Conservation (phyloP, 2,888 invertebrate species). For the Tyria jacobaeae region DNA sequence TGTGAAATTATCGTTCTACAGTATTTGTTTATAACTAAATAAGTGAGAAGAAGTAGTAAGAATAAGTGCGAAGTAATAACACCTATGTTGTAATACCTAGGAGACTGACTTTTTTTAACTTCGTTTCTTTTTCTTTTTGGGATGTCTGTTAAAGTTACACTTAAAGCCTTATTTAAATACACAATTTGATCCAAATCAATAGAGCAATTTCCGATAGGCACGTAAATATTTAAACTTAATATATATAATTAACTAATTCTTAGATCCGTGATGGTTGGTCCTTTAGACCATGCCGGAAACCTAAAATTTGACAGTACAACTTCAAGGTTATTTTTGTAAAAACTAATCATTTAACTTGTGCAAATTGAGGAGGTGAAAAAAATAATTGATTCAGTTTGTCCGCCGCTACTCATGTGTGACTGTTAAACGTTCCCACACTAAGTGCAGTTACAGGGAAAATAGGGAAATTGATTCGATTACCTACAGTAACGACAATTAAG, state of each 20-base stretch:
- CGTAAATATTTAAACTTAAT: no score
- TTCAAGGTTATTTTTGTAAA: constrained; percentile 71
- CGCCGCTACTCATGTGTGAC: constrained; percentile 67
- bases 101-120: no score
- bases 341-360: constrained; percentile 65
- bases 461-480: background rate
- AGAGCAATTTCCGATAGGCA: no score
- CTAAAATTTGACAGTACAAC: constrained; percentile 55
- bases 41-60: no score
- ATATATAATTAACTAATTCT: constrained; percentile 3
- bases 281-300: constrained; percentile 62
- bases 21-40: background rate
- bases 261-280: constrained; percentile 2
- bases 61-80: background rate
- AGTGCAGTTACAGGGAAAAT: constrained; percentile 25
- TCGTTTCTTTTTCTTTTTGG: no score
- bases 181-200: no score
- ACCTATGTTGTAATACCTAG: no score
- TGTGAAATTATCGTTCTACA: background rate
- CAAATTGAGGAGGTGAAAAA: constrained; percentile 65
- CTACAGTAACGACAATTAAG: background rate
- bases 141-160: no score
- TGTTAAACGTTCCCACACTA: constrained; percentile 41
- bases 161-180: no score
- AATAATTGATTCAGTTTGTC: constrained; percentile 64